Conservation (phyloP, 1,140 invertebrate genomes). For the Pteromalus puparum region DNA sequence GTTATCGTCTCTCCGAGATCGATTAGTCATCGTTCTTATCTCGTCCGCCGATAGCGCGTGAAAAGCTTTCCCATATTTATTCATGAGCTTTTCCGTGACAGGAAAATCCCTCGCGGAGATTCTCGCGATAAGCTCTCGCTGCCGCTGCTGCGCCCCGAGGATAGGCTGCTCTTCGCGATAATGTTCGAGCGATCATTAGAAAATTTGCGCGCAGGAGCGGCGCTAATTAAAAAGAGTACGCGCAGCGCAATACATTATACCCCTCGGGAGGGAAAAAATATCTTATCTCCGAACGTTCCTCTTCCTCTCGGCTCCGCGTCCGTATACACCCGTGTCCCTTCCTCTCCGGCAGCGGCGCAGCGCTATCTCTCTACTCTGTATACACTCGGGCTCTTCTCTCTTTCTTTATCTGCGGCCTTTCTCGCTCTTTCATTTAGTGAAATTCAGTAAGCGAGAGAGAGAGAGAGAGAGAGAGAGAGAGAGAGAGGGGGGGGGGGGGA, state of each 20-base stretch:
- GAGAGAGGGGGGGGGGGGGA: too few relatives aligned
- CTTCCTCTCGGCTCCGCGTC: not conserved
- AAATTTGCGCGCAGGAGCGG: too few relatives aligned
- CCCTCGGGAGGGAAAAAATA: not conserved
- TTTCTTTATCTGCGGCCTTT: not conserved
- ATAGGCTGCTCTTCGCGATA: too few relatives aligned
- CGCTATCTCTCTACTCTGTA: not conserved
- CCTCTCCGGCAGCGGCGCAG: not conserved
- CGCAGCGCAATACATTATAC: not conserved
- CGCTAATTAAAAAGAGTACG: not conserved
- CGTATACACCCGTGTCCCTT: not conserved
- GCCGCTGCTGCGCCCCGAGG: too few relatives aligned
- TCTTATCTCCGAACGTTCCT: constrained; percentile 12
- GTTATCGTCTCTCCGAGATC: too few relatives aligned
- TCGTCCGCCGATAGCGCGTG: too few relatives aligned
- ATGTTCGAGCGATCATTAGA: too few relatives aligned
- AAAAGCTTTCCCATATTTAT: too few relatives aligned
- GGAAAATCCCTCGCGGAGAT: too few relatives aligned
- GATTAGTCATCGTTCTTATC: too few relatives aligned
- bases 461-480: not conserved
- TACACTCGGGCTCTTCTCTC: not conserved
- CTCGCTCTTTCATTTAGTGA: constrained; percentile 31
- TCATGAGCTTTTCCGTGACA: too few relatives aligned
- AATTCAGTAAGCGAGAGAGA: constrained; percentile 19
- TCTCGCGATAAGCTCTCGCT: too few relatives aligned